These are phyloP conservation scores for Mizuhopecten yessoensis DNA, from an alignment of 1,140 invertebrate species.

Conservation along the genomic window DNA sequence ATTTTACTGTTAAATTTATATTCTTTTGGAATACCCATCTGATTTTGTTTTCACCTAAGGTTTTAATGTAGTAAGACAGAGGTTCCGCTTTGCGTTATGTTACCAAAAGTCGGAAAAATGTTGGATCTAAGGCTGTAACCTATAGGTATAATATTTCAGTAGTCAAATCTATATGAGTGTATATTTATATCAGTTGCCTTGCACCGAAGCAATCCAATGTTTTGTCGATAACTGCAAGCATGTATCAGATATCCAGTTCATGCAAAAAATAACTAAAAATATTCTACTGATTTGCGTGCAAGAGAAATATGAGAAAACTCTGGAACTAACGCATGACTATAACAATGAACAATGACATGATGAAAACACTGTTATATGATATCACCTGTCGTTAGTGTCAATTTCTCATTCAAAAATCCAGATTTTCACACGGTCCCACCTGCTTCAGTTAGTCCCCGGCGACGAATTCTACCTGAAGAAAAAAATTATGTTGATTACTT, in stretches of 20 bases:
- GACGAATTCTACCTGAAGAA: neutral
- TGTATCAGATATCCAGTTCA: neutral
- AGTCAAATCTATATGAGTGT: too few species aligned
- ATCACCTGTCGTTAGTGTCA: neutral
- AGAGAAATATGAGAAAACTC: neutral
- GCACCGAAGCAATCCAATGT: neutral
- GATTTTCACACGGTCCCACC: slow-evolving; percentile 27
- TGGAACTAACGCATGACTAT: neutral
- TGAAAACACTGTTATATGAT: slow-evolving; percentile 9
- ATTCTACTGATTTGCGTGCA: neutral
- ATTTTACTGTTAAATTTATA: too few species aligned
- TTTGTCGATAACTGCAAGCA: neutral
- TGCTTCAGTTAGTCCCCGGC: neutral
- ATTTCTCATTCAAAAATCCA: slow-evolving; percentile 33
- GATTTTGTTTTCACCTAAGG: too few species aligned
- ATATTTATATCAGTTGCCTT: neutral
- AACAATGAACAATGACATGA: neutral
- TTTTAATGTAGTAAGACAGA: too few species aligned
- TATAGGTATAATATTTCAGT: too few species aligned
- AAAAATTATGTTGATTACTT: neutral
- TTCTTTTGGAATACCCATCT: too few species aligned
- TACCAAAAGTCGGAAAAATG: too few species aligned
- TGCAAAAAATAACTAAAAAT: slow-evolving; percentile 24
- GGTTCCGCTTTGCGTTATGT: too few species aligned
- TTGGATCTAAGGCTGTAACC: too few species aligned